Conservation (phyloP, 1,140 invertebrate species). For the Adoxophyes honmai region DNA sequence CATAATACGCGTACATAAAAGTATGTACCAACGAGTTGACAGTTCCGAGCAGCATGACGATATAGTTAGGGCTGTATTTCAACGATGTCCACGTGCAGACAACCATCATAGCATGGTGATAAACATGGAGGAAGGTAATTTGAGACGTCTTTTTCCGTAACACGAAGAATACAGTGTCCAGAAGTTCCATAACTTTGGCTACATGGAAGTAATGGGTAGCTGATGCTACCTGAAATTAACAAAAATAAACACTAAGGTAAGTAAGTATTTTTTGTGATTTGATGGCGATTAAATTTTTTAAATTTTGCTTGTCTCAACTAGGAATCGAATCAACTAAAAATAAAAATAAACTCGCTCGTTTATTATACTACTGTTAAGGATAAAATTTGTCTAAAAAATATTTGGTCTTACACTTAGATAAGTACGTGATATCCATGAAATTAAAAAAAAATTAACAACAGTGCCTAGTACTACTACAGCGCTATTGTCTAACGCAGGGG, state of each 20-base stretch:
- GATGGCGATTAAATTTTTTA: no score
- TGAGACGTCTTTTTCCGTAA: conserved; percentile 85
- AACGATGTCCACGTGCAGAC: conserved; percentile 62
- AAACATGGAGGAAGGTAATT: conserved; percentile 84
- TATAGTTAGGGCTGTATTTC: conserved; percentile 73
- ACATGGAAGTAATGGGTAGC: conserved; percentile 36
- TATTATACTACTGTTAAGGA: no score
- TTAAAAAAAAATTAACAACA: no score
- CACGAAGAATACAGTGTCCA: conserved; percentile 88
- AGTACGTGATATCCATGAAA: no score
- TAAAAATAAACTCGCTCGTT: no score
- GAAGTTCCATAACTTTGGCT: conserved; percentile 79
- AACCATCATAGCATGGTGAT: conserved; percentile 81
- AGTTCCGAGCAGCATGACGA: conserved; percentile 73
- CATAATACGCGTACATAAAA: conserved; percentile 89
- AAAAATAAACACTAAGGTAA: neutral
- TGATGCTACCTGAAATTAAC: neutral
- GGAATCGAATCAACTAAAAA: no score
- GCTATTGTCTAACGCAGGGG: no score
- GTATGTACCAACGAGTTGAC: conserved; percentile 83
- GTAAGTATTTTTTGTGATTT: no score
- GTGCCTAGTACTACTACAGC: no score
- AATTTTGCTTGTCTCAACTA: no score
- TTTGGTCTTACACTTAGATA: no score
- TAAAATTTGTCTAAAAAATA: no score